Evolutionary conservation across 2,797 vertebrate genomes (phyloP), one percentile per base, ranked within the genome.

Genomic region (Gallinago nigripennis): DNA sequence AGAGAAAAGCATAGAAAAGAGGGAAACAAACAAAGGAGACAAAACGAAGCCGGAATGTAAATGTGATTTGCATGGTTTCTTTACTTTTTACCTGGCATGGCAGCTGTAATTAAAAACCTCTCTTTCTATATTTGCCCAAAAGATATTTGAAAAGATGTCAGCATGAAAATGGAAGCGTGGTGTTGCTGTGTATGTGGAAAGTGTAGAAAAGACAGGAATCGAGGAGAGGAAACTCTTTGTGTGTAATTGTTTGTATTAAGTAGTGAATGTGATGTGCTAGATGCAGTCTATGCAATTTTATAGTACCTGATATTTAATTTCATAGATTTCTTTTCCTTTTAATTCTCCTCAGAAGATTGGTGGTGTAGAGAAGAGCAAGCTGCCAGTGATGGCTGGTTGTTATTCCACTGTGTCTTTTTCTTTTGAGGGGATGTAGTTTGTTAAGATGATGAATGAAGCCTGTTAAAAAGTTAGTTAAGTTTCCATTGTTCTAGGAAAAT

Each of bases 381-480:
- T 92, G 58, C 48, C 16, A 33, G 0, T 0, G 0, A 10, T 79
- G 41, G 17, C 31, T 83, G n/a, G 0, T 81, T 83, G 20, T 68
- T 95, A 68, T 53, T 91, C 27, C 11, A 18, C 18, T 1, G 0
- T 66, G 18, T 64, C 18, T 0, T 46, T 90, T 90, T 90, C 39
- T 85, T 85, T 54, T 33, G 46, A 13, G 24, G 30, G 30, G 9
- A 24, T 43, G 12, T 53, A 70, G 57, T 24, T 82, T 66, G 17
- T 7, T 11, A 45, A 82, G 50, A 16, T 33, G 35, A 54, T 92
- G 79, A 71, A 79, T 65, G 43, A 85, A 90, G 13, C 19, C n/a
- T 78, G 4, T 87, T 14, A 58, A 86, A 73, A 85, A 53, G 31
- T 56, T 51, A 50, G 24, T 86, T 91, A 70, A 86, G 16, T 6